These are phyloP conservation scores for Parthenolecanium corni DNA, from an alignment of 2,888 invertebrate species.

Conservation along the genomic window DNA sequence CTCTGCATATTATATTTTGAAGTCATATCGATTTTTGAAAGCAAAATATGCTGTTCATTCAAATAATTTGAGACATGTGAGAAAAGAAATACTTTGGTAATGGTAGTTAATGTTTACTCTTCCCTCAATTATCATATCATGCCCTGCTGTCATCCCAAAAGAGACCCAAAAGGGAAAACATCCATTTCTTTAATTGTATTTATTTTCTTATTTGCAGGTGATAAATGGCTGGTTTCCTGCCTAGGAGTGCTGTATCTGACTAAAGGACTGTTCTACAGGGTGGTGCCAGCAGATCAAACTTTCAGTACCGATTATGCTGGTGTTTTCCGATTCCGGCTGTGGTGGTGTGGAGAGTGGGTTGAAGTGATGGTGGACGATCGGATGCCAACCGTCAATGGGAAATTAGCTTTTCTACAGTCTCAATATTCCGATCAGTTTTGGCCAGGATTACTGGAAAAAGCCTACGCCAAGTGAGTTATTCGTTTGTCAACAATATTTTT, in stretches of 20 bases:
- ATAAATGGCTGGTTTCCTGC: constrained; percentile 82
- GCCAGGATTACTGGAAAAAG: constrained; percentile 82
- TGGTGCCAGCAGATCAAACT: constrained; percentile 81
- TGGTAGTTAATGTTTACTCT: too few species aligned
- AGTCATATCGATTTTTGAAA: too few species aligned
- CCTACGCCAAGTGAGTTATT: constrained; percentile 77
- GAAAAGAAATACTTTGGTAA: too few species aligned
- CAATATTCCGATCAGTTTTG: constrained; percentile 71
- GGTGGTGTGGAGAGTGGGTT: constrained; percentile 91
- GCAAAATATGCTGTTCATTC: too few species aligned
- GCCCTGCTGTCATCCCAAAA: too few species aligned
- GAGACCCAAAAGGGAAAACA: too few species aligned
- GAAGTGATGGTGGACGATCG: constrained; percentile 82
- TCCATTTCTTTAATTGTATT: too few species aligned
- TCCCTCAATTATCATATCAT: too few species aligned
- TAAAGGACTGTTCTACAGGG: constrained; percentile 78
- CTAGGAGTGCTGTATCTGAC: constrained; percentile 71
- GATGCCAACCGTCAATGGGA: constrained; percentile 74
- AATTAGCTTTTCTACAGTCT: constrained; percentile 74
- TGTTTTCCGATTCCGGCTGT: constrained; percentile 75
- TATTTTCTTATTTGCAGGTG: constrained; percentile 47
- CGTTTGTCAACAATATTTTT: too few species aligned
- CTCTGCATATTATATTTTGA: too few species aligned
- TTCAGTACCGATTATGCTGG: constrained; percentile 57
- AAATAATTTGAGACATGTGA: too few species aligned